A percentile compares a stretch with the other conserved stretches of the same genome.
Evolutionary conservation across 92 coral and sea anemone genomes (phyloP).

Genomic region (Phenganax marumi): DNA sequence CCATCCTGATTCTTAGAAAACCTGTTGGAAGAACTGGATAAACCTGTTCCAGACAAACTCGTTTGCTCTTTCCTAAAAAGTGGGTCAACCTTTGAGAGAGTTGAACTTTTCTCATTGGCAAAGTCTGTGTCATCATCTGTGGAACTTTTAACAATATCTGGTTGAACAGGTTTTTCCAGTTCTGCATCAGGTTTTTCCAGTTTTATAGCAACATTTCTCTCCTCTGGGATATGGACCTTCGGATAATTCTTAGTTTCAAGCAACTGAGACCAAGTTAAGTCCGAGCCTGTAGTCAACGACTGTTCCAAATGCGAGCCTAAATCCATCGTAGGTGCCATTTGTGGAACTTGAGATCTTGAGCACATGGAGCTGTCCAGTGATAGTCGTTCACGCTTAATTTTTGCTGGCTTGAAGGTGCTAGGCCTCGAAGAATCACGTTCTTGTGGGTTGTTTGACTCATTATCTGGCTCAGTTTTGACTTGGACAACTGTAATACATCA

Average conservation of each 20-base stretch:
- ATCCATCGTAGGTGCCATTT: slow-evolving; percentile 5
- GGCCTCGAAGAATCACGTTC: not conserved
- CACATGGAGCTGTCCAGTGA: not conserved
- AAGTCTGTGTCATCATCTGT: not conserved
- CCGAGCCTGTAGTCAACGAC: slow-evolving; percentile 14
- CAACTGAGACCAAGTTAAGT: slow-evolving; percentile 32
- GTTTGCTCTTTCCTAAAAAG: not conserved
- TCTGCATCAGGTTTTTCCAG: slow-evolving; percentile 1
- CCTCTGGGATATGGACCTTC: not conserved
- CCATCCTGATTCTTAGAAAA: slow-evolving; percentile 1
- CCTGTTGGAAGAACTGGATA: slow-evolving; percentile 14
- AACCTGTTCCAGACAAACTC: not conserved
- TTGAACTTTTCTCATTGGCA: not conserved
- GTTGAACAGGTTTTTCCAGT: not conserved
- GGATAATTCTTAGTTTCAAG: slow-evolving; percentile 30
- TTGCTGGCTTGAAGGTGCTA: not conserved
- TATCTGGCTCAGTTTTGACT: slow-evolving; percentile 14
- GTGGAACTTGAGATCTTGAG: not conserved
- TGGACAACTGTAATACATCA: not conserved
- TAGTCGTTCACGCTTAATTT: slow-evolving; percentile 5
- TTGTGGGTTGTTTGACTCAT: not conserved
- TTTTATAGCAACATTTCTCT: not conserved
- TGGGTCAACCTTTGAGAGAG: not conserved
- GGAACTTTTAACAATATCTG: not conserved
- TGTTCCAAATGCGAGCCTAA: slow-evolving; percentile 29